Evolutionary conservation across 2,888 invertebrate genomes (phyloP), one percentile per base, ranked within the genome.

Genomic region (Meloe dianella): DNA sequence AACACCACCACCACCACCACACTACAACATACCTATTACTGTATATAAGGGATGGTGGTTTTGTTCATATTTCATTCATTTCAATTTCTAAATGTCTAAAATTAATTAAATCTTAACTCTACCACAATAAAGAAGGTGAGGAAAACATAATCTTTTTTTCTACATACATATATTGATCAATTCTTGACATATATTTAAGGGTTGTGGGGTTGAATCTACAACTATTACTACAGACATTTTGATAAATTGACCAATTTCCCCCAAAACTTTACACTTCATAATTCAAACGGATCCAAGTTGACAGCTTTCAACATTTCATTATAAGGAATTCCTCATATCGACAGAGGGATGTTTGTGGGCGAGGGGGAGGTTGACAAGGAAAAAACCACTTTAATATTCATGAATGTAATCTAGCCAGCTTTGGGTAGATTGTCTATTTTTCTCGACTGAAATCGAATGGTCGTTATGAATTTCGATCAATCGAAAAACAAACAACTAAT

Each of bases 221-320:
- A 32, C 32, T 9, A 35, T 20, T 12, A 17, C 20, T 20, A 20
- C 12, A 61, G 64, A 64, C 67, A 57, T 61, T 67, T 67, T 67
- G 67, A 67, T 64, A 67, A 64, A 67, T 64, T 64, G 54, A n/a
- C 57, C 67, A 67, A 67, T 67, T 64, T 67, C 67, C 67, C 24
- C 57, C 35, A n/a, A 35, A 54, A 57, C 29, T 38, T 61, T 61
- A 47, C 57, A 41, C 41, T 63, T 64, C 61, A 67, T 67, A 67
- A 61, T 57, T 67, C 64, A 56, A 47, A 47, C 61, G 61, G 32
- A 58, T 5, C 35, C 59, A 17, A 54, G 32, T 38, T 63, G 67
- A 64, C 63, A 22, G 57, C 17, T 17, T n/a, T 32, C 64, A 63
- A 61, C 64, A 64, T 67, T 67, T 64, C 67, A 60, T 60, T 32